Base-by-base conservation (phyloP, 2,888 invertebrate genomes). In the Gibbula magus region DNA sequence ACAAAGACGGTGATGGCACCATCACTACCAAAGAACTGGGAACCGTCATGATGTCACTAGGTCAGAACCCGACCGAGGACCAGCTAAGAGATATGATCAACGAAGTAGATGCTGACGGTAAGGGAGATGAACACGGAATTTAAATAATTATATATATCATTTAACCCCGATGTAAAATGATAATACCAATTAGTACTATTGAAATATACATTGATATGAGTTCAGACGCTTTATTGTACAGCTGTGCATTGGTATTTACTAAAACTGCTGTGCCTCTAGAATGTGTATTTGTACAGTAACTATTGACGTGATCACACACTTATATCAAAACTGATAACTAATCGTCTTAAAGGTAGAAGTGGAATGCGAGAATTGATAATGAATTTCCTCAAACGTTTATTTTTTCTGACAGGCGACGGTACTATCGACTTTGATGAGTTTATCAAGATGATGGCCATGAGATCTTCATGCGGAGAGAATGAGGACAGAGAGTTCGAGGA, bases 381-480 rank as follows among this genome's bases (percentile, higher is more conserved):
- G n/a, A n/a, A n/a, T n/a, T 54, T 54, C n/a, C 3, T 20, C 4
- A 5, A n/a, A 54, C n/a, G 4, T 20, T 5, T 54, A 54, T 54
- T 54, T 20, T 10, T 54, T 10, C n/a, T 22, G 8, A 22, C 18
- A 98, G 98, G 98, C 93, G 99, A 99, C 94, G 99, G 99, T 93
- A 99, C 98, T 94, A 99, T 99, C 94, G 99, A 99, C 95, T 99
- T 99, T 94, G 98, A 98, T 91, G 99, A 99, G 95, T 99, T 99
- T 95, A 95, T 99, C 93, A 98, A 98, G 93, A 99, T 99, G 99
- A 99, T 99, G 99, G 98, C 99, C 93, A 96, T 98, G 93, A 99
- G 99, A 95, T 99, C 98, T 98, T 98, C 98, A 94, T 99, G 99
- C 95, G 18, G n/a, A 13, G 98, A 98, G 89, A 99, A 99, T 94